Evolutionary conservation across 1,140 invertebrate genomes (phyloP).

Genomic region (Sinonovacula constricta): DNA sequence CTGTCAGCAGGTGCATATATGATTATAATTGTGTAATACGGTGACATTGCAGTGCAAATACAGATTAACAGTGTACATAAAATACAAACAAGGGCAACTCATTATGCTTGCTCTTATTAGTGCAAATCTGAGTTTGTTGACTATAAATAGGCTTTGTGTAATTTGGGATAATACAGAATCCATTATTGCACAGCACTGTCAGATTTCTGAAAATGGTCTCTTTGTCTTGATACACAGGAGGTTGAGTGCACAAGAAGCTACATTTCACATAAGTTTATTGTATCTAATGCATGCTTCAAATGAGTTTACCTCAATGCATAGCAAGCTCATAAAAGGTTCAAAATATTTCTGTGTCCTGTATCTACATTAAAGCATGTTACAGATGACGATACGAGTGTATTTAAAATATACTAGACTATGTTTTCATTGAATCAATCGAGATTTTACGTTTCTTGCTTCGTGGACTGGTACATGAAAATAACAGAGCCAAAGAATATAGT

Average conservation of each 20-base stretch:
- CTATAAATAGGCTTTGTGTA: slow-evolving; percentile 34
- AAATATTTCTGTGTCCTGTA: too few relatives aligned
- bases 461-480: slow-evolving; percentile 44
- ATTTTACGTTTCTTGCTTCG: slow-evolving; percentile 37
- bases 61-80: slow-evolving; percentile 57
- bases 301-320: slow-evolving; percentile 47
- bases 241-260: slow-evolving; percentile 55
- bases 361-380: too few relatives aligned
- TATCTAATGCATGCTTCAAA: slow-evolving; percentile 42
- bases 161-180: slow-evolving; percentile 37
- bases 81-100: slow-evolving; percentile 50
- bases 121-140: slow-evolving; percentile 59
- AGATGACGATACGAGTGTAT: too few relatives aligned
- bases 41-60: slow-evolving; percentile 55
- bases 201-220: slow-evolving; percentile 42
- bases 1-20: slow-evolving; percentile 39
- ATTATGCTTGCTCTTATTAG: slow-evolving; percentile 58
- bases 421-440: slow-evolving; percentile 12
- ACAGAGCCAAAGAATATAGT: slow-evolving; percentile 21
- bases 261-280: slow-evolving; percentile 29
- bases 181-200: neutral
- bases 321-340: slow-evolving; percentile 35
- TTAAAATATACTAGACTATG: slow-evolving; percentile 44
- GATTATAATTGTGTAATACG: slow-evolving; percentile 52
- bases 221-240: slow-evolving; percentile 46